Evolutionary conservation across 1,140 invertebrate species (phyloP).

Genomic region (Drosophila leontia): DNA sequence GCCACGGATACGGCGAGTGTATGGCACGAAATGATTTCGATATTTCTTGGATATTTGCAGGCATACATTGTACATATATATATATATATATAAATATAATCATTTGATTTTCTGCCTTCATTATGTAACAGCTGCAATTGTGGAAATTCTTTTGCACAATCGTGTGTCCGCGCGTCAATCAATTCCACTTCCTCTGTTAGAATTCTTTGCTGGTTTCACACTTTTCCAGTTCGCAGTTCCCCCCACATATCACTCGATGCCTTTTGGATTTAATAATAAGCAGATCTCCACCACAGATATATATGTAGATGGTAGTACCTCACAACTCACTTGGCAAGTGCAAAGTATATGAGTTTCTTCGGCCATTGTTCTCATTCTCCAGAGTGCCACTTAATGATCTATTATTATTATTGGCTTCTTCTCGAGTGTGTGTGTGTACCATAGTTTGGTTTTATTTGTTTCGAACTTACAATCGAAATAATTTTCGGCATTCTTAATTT

Average conservation of each 20-base stretch:
- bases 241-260: conserved; percentile 61
- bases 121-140: conserved; percentile 69
- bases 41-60: conserved; percentile 28
- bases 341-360: conserved; percentile 61
- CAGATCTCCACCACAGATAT: conserved; percentile 43
- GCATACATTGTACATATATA: conserved; percentile 7
- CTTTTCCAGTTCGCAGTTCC: conserved; percentile 52
- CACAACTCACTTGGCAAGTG: conserved; percentile 65
- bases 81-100: conserved; percentile 18
- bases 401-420: conserved; percentile 2
- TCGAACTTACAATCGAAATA: conserved; percentile 17
- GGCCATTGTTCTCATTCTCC: conserved; percentile 36
- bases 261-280: conserved; percentile 68
- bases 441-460: conserved; percentile 15
- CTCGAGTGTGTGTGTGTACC: not conserved
- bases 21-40: conserved; percentile 63
- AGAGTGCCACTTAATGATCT: conserved; percentile 43
- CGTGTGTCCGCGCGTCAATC: conserved; percentile 62
- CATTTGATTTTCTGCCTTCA: conserved; percentile 45
- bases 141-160: conserved; percentile 72
- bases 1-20: conserved; percentile 60
- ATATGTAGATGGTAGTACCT: conserved; percentile 23
- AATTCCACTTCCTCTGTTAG: conserved; percentile 69
- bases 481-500: conserved; percentile 55
- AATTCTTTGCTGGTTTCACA: conserved; percentile 60